Conservation (phyloP, 2,113 vertebrate genomes). For the Coregonus clupeaformis region DNA sequence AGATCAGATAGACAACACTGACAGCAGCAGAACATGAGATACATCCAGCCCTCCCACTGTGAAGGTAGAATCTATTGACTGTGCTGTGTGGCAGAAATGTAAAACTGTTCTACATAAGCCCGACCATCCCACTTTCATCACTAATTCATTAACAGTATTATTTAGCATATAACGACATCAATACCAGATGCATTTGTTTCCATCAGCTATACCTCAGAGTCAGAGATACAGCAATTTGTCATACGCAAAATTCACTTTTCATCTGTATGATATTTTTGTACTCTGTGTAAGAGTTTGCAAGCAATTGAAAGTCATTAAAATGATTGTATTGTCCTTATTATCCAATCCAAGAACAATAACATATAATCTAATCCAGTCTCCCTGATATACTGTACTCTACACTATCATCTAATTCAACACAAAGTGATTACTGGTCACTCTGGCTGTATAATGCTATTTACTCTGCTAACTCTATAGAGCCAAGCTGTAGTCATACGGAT, state of each 20-base stretch:
- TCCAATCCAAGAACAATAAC: conserved; percentile 25
- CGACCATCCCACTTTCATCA: no score
- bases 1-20: background rate
- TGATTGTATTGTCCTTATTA: conserved; percentile 29
- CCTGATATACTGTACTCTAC: conserved; percentile 42
- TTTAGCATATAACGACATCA: background rate
- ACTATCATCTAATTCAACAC: conserved; percentile 60
- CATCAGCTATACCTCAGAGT: background rate
- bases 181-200: background rate
- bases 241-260: background rate
- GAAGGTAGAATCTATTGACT: background rate
- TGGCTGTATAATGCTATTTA: conserved; percentile 64
- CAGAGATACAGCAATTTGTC: background rate
- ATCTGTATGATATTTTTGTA: conserved; percentile 19
- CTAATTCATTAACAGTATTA: no score
- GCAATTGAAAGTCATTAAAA: conserved; percentile 43
- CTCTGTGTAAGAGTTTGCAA: conserved; percentile 21
- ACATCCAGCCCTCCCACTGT: background rate
- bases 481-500: conserved; percentile 23
- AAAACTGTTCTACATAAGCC: no score
- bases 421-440: conserved; percentile 68
- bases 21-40: background rate
- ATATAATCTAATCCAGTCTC: conserved; percentile 61
- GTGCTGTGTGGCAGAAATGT: background rate
- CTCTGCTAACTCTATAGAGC: conserved; percentile 58